Evolutionary conservation across 2,888 invertebrate genomes (phyloP), one percentile per base, ranked within the genome.

Genomic region (Theretra japonica): DNA sequence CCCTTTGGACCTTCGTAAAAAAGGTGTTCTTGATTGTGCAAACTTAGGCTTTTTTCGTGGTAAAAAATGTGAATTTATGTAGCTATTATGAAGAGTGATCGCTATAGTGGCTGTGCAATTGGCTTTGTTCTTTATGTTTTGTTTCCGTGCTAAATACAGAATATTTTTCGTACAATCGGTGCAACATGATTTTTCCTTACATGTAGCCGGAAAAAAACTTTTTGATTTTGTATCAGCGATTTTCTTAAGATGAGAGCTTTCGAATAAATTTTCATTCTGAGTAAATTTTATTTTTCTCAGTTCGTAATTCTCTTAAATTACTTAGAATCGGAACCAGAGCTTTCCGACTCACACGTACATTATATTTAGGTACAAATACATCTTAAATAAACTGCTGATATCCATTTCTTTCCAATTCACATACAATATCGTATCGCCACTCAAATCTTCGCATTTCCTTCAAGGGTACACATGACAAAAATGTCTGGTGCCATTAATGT

Each of bases 1-100:
- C 75, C 74, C 73, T 79, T 78, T 72, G 68, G 74, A 76, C 75
- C 74, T 75, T 76, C 71, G 69, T 79, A 76, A 81, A 83, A 53
- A 85, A 79, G 80, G 79, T 80, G 79, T 53, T 70, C 60, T 33
- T 48, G 23, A 48, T 41, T 65, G 21, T 65, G 48, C 17, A 6
- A 48, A 48, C 23, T 17, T 53, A n/a, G n/a, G 53, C n/a, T 19
- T 53, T 53, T 19, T 53, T 53, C 1, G 1, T 53, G n/a, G 3
- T 5, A 53, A 19, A n/a, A 41, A 15, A 15, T 53, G n/a, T 50
- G 50, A 53, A 53, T 53, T 53, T 53, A n/a, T 53, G n/a, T 19
- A 15, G 2, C n/a, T 53, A 5, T 53, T 17, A 4, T 53, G 5
- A 17, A 50, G 17, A 53, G 11, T 17, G 50, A 6, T n/a, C 5